Evolutionary conservation across 2,888 invertebrate genomes (phyloP), one percentile per base, ranked within the genome.

Genomic region (Lapara coniferarum): DNA sequence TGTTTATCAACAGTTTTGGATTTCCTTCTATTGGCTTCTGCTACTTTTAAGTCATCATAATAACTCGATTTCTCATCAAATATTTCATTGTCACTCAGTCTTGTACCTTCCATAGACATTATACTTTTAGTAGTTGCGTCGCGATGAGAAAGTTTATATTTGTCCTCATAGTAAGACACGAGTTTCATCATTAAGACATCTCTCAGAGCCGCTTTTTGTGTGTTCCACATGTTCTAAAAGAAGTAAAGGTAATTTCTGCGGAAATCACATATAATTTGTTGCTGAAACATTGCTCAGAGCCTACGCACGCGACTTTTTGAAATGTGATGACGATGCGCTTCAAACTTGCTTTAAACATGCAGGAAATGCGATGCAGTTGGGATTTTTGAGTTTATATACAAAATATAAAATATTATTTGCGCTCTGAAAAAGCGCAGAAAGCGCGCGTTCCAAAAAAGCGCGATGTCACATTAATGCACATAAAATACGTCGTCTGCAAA

Each of bases 171-270:
- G 76, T 88, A 89, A 13, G 88, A 88, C 14, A 90, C 85, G 19
- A 90, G 82, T 73, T 89, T 89, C 88, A 90, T 84, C 89, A 89
- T 89, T 10, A 89, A 78, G 19, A 84, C 81, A 69, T 86, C 87
- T 72, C 79, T 80, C 44, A 88, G 72, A 30, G 79, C 75, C 25
- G 73, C 76, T 66, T 83, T 87, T 77, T 84, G 83, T 16, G 72
- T 72, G 67, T 72, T 77, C 14, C 72, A 69, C 49, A 68, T 37
- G 14, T 71, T 72, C 83, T 85, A 71, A 58, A 84, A 77, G 46
- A 66, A 68, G 67, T 16, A 53, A 71, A 69, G 57, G 69, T 69
- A 55, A 16, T 19, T 67, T 10, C 14, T 19, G 13, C 13, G 56
- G 10, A 57, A 57, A 53, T 37, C 14, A 12, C 4, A 14, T 14